A percentile compares a stretch with the other conserved stretches of the same genome.
Conservation (phyloP, 2,888 invertebrate genomes). For the Lepeophtheirus nordmannii region DNA sequence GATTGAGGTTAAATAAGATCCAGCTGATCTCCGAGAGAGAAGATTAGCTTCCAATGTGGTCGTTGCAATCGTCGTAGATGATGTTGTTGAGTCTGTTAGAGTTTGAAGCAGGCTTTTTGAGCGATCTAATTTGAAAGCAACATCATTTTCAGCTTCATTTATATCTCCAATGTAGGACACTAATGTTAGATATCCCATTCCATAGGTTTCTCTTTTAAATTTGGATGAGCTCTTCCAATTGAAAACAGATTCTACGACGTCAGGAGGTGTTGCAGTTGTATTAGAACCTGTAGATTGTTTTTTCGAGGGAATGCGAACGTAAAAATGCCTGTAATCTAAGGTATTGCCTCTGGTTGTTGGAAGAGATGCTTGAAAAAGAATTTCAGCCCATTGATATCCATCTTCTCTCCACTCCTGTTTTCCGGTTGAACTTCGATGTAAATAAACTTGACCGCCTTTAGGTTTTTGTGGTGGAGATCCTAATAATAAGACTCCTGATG, state of each 20-base stretch:
- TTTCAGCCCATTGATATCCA: slow-evolving; percentile 18
- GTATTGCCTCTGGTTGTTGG: slow-evolving; percentile 18
- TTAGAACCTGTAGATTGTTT: not conserved
- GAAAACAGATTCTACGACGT: not conserved
- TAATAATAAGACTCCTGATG: not conserved
- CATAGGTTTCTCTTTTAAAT: slow-evolving; percentile 14
- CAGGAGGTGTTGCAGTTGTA: not conserved
- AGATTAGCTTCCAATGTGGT: not conserved
- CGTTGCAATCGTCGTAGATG: not conserved
- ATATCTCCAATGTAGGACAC: slow-evolving; percentile 19
- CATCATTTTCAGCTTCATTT: not conserved
- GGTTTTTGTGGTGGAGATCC: slow-evolving; percentile 12
- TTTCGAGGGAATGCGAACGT: slow-evolving; percentile 10
- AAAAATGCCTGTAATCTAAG: slow-evolving; percentile 23
- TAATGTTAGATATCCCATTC: slow-evolving; percentile 15
- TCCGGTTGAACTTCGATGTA: not conserved
- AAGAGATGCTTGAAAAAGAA: slow-evolving; percentile 12
- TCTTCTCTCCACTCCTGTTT: slow-evolving; percentile 7
- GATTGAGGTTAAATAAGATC: not conserved
- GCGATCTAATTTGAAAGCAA: not conserved
- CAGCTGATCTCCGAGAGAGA: not conserved
- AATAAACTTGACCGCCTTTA: slow-evolving; percentile 4
- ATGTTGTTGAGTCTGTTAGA: not conserved
- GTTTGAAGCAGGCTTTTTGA: not conserved
- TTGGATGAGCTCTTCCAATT: slow-evolving; percentile 11